Conservation (phyloP, 2,888 invertebrate genomes). For the Alsophila aescularia region DNA sequence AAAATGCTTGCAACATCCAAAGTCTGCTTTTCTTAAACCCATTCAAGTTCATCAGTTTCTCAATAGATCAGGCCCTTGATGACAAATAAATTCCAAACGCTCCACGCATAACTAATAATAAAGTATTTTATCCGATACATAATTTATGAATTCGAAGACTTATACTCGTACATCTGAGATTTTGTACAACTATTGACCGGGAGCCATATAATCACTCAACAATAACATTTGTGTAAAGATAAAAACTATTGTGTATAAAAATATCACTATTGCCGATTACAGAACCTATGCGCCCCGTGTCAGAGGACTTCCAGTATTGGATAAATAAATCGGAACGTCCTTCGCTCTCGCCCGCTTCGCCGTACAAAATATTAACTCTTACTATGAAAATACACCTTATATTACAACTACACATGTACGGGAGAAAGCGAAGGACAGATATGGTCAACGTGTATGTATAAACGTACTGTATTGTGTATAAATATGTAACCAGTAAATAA, state of each 20-base stretch:
- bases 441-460: slow-evolving; percentile 74
- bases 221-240: slow-evolving; percentile 82
- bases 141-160: slow-evolving; percentile 63
- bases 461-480: slow-evolving; percentile 53
- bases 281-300: slow-evolving; percentile 38
- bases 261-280: slow-evolving; percentile 76
- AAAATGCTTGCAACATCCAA: no score
- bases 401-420: slow-evolving; percentile 56
- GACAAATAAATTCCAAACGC: slow-evolving; percentile 7
- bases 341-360: slow-evolving; percentile 57
- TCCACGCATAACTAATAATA: slow-evolving; percentile 24
- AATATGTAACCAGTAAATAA: slow-evolving; percentile 82
- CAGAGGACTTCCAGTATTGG: slow-evolving; percentile 54
- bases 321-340: slow-evolving; percentile 70
- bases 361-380: slow-evolving; percentile 74
- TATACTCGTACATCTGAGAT: slow-evolving; percentile 63
- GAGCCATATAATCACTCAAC: slow-evolving; percentile 82
- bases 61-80: slow-evolving; percentile 8
- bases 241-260: slow-evolving; percentile 82
- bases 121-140: slow-evolving; percentile 45
- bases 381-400: slow-evolving; percentile 75
- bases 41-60: slow-evolving; percentile 3
- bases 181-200: slow-evolving; percentile 80
- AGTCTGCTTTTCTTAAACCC: slow-evolving; percentile 1
- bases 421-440: slow-evolving; percentile 58